These are phyloP conservation scores for Bimastos eiseni DNA, from an alignment of 2,888 invertebrate genomes.

Conservation along the genomic window DNA sequence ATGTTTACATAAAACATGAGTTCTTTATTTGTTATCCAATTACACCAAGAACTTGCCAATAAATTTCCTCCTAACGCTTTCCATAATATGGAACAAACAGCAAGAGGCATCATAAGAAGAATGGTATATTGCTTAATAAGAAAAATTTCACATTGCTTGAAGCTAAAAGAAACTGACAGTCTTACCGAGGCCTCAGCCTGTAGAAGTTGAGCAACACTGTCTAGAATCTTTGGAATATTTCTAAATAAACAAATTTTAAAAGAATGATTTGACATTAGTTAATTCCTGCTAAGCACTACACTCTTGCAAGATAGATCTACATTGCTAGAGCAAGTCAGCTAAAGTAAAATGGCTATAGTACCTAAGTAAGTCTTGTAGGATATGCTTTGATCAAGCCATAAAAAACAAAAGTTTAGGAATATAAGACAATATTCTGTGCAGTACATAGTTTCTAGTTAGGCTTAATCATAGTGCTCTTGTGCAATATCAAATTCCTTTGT, in stretches of 20 bases:
- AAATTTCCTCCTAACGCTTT: too few relatives aligned
- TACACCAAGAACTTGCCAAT: too few relatives aligned
- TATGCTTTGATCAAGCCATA: background rate
- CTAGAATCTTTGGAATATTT: constrained; percentile 9
- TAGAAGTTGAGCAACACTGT: constrained; percentile 6
- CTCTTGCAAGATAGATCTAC: background rate
- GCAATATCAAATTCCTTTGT: background rate
- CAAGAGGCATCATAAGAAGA: too few relatives aligned
- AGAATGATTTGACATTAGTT: background rate
- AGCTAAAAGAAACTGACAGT: background rate
- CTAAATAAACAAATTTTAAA: constrained; percentile 9
- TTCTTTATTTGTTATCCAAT: too few relatives aligned
- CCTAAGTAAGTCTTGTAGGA: background rate
- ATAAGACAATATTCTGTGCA: background rate
- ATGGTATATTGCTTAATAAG: too few relatives aligned
- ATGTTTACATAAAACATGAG: background rate
- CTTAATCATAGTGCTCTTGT: background rate
- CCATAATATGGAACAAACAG: too few relatives aligned
- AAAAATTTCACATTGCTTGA: too few relatives aligned
- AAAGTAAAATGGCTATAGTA: background rate
- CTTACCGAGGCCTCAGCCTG: background rate
- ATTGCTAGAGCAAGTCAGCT: background rate
- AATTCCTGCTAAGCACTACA: background rate
- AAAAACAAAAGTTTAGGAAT: background rate
- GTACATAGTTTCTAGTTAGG: background rate